Base-by-base conservation (phyloP, 2,797 vertebrate genomes). In the Ctenopoma multispine region DNA sequence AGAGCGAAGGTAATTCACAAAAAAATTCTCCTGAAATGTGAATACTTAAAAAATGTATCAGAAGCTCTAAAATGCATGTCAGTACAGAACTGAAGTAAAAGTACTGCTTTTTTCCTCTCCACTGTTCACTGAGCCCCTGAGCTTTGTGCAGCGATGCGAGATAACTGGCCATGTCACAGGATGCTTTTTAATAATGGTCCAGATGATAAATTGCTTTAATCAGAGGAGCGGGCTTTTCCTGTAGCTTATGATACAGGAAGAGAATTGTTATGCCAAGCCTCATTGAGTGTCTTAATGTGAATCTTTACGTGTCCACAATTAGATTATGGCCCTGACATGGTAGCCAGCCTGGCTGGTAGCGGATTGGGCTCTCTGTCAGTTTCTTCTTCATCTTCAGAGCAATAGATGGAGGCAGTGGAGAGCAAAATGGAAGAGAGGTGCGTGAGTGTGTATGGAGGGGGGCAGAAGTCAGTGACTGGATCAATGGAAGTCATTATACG, bases 141-240 rank as follows among this genome's bases (percentile, higher is more conserved):
- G 60, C 64, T 77, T 21, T 6, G 20, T 10, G 73, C 81, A 75
- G 66, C 18, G 68, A 83, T 80, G 87, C 75, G 40, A 82, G 78
- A 85, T 85, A 83, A 83, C 67, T 75, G 43, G 17, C 18, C 23
- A 34, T 89, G 86, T 90, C 89, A 90, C 75, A 69, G 71, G 79
- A 75, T 60, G 81, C 77, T 79, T 63, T 83, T 90, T 90, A 94
- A 93, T 87, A 81, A 89, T 17, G 31, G 84, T 77, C 88, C 82
- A 17, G 79, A 93, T 95, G 94, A 96, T 94, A 78, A 96, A 96
- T 94, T 87, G 89, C 87, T 96, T 95, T 96, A 95, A 96, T 96
- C 95, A 94, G 84, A 81, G 80, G 55, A 80, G 81, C 72, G 29
- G 71, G 78, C 88, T 93, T 90, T 91, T 94, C 90, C 81, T 91